Percentiles rank a stretch among this genome's conserved stretches.
Conservation (phyloP, 2,797 vertebrate species). For the Schizothorax lantsangensis region DNA sequence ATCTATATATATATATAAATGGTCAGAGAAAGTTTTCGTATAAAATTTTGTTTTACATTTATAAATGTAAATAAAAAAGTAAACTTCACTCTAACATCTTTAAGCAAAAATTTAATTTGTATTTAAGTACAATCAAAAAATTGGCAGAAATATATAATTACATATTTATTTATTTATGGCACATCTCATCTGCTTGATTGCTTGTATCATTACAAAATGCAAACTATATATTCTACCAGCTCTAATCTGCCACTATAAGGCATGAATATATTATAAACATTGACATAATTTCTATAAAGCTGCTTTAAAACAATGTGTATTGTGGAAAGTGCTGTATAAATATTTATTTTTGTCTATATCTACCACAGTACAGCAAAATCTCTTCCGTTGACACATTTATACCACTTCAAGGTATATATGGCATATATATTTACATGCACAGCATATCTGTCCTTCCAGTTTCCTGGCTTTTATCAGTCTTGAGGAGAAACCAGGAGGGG, state of each 20-base stretch:
- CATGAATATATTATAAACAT: too few species aligned
- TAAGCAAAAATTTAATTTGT: neutral
- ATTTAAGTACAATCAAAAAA: neutral
- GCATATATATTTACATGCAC: neutral
- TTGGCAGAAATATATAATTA: neutral
- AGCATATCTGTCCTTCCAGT: constrained; percentile 50
- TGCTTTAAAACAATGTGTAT: neutral
- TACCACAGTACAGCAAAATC: neutral
- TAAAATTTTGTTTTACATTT: too few species aligned
- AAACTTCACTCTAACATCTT: neutral
- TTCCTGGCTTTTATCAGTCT: constrained; percentile 67
- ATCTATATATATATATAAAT: too few species aligned
- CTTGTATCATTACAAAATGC: neutral
- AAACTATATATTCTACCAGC: neutral
- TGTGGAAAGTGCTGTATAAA: neutral
- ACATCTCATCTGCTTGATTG: neutral
- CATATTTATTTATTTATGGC: neutral
- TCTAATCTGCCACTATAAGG: neutral
- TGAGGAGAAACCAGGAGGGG: constrained; percentile 70
- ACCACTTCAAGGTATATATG: neutral
- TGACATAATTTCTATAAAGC: neutral
- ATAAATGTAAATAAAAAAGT: too few species aligned
- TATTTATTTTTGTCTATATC: neutral
- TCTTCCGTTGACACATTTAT: neutral
- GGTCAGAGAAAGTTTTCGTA: too few species aligned